Conservation (phyloP, 1,140 invertebrate species). For the roundworm (Caenorhabditis elegans) region WBcel235 BX284606.5:2482501-2483000, state of each 20-base stretch:
- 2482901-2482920: too few species aligned
- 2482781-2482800: not conserved
- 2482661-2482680: not conserved
- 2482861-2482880: not conserved
- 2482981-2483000: too few species aligned
- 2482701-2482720: not conserved
- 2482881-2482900: too few species aligned
- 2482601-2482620: not conserved
- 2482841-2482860: not conserved
- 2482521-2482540: not conserved
- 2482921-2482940: too few species aligned
- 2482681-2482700: not conserved
- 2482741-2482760: not conserved
- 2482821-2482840: slow-evolving; percentile 7
- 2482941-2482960: too few species aligned
- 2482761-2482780: slow-evolving; percentile 12
- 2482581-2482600: too few species aligned
- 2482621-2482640: not conserved
- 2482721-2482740: not conserved
- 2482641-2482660: not conserved
- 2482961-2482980: too few species aligned
- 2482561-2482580: too few species aligned
- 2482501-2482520: too few species aligned
- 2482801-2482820: not conserved
- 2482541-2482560: too few species aligned